Base-by-base conservation (phyloP, 2,113 vertebrate genomes). In the Melanotaenia duboulayi region DNA sequence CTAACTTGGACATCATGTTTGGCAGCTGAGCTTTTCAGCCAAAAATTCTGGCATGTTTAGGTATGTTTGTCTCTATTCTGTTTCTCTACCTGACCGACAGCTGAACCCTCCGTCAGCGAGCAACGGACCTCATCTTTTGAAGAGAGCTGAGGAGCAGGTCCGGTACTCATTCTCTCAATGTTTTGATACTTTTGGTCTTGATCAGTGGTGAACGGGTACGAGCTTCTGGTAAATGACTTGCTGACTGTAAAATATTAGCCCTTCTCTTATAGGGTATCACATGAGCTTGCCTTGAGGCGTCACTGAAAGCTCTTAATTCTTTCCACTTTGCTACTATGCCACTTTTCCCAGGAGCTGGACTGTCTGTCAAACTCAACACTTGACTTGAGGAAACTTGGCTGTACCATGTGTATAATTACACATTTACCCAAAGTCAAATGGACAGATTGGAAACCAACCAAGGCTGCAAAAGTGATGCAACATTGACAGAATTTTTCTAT, bases 291-390 rank as follows among this genome's bases (percentile, higher is more conserved):
- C 86, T 77, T 40, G 2, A 77, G 87, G 90, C 86, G 52, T 84
- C 51, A 48, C 87, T 83, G 39, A 91, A 87, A 91, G 90, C 91
- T 73, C 85, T 85, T 93, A 88, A 93, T 86, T 71, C 89, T 77
- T 70, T 73, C 84, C 73, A 81, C 71, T 51, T 48, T 40, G 74
- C 76, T 80, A 52, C 69, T 63, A 39, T 55, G 82, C 86, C 85
- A 84, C 79, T 85, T 87, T 91, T 90, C 83, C 82, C 89, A 89
- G 82, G 76, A 76, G 65, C 65, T 48, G 22, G 73, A 57, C 89
- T 90, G 87, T 87, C 88, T 48, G 81, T 92, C 90, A 91, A 90
- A 86, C 42, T 48, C 9, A 35, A 20, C 28, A 62, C 24, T 19
- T 55, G 17, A 77, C n/a, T 16, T 13, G 12, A n/a, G 46, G 40